These are phyloP conservation scores for Catonia carolina DNA, from an alignment of 2,888 invertebrate genomes.

Conservation along the genomic window DNA sequence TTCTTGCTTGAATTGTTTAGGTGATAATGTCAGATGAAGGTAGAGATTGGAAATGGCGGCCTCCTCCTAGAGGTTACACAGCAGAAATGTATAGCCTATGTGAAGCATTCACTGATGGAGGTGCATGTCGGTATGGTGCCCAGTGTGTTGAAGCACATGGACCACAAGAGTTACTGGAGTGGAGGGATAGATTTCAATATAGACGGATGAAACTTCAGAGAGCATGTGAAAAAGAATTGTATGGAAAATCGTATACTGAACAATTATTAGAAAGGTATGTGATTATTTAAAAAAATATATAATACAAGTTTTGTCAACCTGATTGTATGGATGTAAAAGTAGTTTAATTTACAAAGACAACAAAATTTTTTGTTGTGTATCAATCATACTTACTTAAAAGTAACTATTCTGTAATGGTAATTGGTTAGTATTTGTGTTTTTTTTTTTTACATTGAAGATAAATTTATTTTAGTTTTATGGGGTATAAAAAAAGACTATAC, in stretches of 20 bases:
- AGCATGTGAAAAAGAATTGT: constrained; percentile 61
- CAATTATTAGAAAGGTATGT: constrained; percentile 53
- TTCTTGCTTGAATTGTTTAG: not conserved
- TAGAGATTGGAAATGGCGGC: constrained; percentile 59
- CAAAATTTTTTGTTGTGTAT: not conserved
- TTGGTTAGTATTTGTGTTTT: too few relatives aligned
- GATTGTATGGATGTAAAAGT: not conserved
- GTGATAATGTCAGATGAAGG: constrained; percentile 63
- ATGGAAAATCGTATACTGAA: constrained; percentile 54
- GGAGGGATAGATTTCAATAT: constrained; percentile 65
- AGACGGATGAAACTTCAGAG: constrained; percentile 55
- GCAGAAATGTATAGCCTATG: constrained; percentile 58
- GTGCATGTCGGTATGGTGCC: constrained; percentile 58
- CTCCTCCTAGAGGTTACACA: constrained; percentile 61
- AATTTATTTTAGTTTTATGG: too few relatives aligned
- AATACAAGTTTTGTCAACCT: not conserved
- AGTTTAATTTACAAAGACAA: not conserved
- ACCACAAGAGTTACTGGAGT: constrained; percentile 61
- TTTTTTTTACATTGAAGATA: too few relatives aligned
- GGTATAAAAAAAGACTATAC: too few relatives aligned
- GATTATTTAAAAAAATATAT: not conserved
- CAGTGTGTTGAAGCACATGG: constrained; percentile 72
- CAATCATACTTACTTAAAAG: too few relatives aligned
- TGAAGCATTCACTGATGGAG: constrained; percentile 47
- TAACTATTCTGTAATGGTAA: too few relatives aligned